phyloP scores from a whole-genome alignment of 2,797 vertebrate genomes.

The Cephalopachus bancanus region DNA sequence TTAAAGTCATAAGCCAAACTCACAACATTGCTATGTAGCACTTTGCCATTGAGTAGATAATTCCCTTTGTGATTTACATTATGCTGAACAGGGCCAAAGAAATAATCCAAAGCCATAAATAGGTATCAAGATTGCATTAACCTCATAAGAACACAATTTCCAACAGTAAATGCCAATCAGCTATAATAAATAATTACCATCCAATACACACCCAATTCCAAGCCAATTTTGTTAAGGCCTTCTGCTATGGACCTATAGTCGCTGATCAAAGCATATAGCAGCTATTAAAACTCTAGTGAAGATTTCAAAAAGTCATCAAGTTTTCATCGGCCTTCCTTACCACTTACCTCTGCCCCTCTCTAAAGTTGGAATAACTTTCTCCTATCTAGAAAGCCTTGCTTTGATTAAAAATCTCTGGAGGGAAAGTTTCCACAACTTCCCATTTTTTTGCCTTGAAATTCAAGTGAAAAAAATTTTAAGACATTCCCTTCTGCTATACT shows the following conservation, averaged over 20 bases:
- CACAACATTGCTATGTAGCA: neutral
- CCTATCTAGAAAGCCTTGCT: neutral
- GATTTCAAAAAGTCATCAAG: neutral
- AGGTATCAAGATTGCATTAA: neutral
- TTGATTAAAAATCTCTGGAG: constrained; percentile 5
- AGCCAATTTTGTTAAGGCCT: neutral
- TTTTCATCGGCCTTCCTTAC: neutral
- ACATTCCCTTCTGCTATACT: constrained; percentile 30
- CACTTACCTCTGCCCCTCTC: neutral
- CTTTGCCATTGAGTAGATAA: neutral
- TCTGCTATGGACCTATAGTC: neutral
- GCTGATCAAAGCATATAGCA: neutral
- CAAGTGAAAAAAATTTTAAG: constrained; percentile 18
- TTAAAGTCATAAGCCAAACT: constrained; percentile 4
- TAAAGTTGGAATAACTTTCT: neutral
- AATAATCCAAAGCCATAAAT: constrained; percentile 5
- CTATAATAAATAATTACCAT: neutral
- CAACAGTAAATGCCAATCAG: neutral
- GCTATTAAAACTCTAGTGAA: neutral
- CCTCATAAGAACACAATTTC: constrained; percentile 16
- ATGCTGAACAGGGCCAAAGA: neutral
- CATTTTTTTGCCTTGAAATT: constrained; percentile 30
- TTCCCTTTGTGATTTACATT: neutral
- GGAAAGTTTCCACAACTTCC: neutral
- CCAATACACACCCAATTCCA: neutral